phyloP scores from a whole-genome alignment of 2,888 invertebrate genomes.

The Pseudolycoriella hygida region DNA sequence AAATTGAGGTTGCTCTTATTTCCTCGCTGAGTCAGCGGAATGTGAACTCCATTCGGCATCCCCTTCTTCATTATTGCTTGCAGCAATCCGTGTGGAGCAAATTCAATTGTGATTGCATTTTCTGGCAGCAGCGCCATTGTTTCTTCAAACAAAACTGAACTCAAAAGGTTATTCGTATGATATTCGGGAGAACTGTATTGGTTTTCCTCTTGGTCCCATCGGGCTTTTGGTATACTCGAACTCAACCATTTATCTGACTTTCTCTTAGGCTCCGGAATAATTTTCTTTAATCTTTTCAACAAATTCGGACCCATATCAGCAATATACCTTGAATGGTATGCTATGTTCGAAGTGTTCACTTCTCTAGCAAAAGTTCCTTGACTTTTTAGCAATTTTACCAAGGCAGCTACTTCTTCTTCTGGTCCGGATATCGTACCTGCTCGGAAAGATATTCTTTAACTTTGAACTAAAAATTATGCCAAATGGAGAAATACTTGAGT shows the following conservation, averaged over 20 bases:
- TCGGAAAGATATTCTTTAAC: no score
- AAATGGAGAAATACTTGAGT: no score
- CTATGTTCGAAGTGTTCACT: slow-evolving; percentile 63
- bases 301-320: slow-evolving; percentile 46
- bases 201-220: slow-evolving; percentile 51
- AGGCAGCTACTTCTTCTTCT: slow-evolving; percentile 42
- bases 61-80: slow-evolving; percentile 47
- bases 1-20: slow-evolving; percentile 31
- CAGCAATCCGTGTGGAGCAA: slow-evolving; percentile 50
- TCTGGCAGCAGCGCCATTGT: slow-evolving; percentile 40
- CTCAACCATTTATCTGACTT: slow-evolving; percentile 70
- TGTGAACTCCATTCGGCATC: slow-evolving; percentile 33
- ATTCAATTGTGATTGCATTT: slow-evolving; percentile 45
- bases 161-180: slow-evolving; percentile 67
- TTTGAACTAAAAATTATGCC: no score
- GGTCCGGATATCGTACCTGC: slow-evolving; percentile 74
- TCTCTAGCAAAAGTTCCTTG: slow-evolving; percentile 66
- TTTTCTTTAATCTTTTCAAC: slow-evolving; percentile 40
- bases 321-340: slow-evolving; percentile 79
- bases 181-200: slow-evolving; percentile 62
- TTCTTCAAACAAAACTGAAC: slow-evolving; percentile 39
- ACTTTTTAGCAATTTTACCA: slow-evolving; percentile 44
- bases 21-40: slow-evolving; percentile 40
- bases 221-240: slow-evolving; percentile 52
- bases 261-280: slow-evolving; percentile 44